phyloP scores from a whole-genome alignment of 2,888 invertebrate species.

The Torymus texanus region DNA sequence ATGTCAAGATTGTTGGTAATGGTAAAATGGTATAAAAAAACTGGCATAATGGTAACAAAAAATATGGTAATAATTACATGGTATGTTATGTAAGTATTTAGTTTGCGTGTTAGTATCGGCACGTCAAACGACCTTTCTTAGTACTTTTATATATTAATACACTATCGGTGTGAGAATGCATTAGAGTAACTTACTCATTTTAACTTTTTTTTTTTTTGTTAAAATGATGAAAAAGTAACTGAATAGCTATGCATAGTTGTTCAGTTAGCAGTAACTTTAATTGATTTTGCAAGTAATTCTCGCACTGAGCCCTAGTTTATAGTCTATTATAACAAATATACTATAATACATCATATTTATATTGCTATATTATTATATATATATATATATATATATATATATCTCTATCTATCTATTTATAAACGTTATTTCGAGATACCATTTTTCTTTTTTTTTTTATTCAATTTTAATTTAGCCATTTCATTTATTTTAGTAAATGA shows the following conservation, averaged over 20 bases:
- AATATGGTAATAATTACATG: constrained; percentile 52
- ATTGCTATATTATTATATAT: constrained; percentile 36
- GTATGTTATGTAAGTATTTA: constrained; percentile 75
- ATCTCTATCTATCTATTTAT: too few species aligned
- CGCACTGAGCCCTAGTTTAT: constrained; percentile 15
- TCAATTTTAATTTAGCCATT: constrained; percentile 24
- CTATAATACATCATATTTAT: constrained; percentile 16
- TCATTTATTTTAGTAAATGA: constrained; percentile 48
- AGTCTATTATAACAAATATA: too few species aligned
- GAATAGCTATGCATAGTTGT: constrained; percentile 13
- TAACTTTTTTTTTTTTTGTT: neutral
- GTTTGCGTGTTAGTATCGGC: constrained; percentile 78
- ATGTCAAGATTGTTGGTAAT: constrained; percentile 8
- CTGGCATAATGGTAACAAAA: constrained; percentile 28
- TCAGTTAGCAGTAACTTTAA: neutral
- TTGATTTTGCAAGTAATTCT: constrained; percentile 11
- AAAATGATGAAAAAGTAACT: neutral
- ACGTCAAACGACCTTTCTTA: constrained; percentile 70
- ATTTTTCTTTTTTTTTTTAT: constrained; percentile 30
- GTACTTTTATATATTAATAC: constrained; percentile 45
- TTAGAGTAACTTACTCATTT: neutral
- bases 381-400: neutral
- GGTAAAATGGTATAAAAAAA: constrained; percentile 8
- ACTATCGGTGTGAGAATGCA: constrained; percentile 45
- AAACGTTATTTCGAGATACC: constrained; percentile 14